Evolutionary conservation across 2,797 vertebrate genomes (phyloP), one percentile per base, ranked within the genome.

Genomic region (Alcedo quadribrachys): DNA sequence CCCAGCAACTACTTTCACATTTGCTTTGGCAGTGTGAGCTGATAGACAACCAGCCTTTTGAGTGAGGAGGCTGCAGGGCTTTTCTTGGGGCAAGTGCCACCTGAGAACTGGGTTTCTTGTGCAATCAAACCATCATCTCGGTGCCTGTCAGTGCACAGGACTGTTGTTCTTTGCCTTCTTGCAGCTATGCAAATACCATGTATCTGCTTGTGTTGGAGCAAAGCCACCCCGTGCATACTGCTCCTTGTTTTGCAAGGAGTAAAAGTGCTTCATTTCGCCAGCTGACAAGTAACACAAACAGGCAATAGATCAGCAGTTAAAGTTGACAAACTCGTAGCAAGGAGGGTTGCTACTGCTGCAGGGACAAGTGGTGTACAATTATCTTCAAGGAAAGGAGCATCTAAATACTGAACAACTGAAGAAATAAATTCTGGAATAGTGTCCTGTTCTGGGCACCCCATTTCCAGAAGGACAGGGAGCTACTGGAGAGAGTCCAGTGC

Each of bases 21-120:
- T 84, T 87, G 35, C 24, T 2, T 82, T 90, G 90, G 86, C 92
- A 43, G 19, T 4, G 15, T 25, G 69, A 80, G 8, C 22, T 61
- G 75, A 80, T 51, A 25, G 24, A 61, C 65, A 80, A 68, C 28
- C 54, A 82, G 61, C 35, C 54, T 54, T 85, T 80, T 15, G 51
- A 94, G 68, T 58, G 9, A 75, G 81, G 68, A 85, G 42, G 61
- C 81, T 80, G 54, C 79, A 71, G 71, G 90, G 76, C 54, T 95
- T 87, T 90, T 71, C 75, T 16, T 19, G 57, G 33, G 55, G 65
- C 62, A 50, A 6, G 9, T 62, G 17, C 54, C 42, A 35, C 53
- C 61, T 57, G 82, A 35, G 65, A 12, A 25, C 2, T 33, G 11
- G 50, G n/a, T 51, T 86, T 74, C 21, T 61, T 92, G 84, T 76